Evolutionary conservation across 2,888 invertebrate species (phyloP).

Genomic region (Patella caerulea): DNA sequence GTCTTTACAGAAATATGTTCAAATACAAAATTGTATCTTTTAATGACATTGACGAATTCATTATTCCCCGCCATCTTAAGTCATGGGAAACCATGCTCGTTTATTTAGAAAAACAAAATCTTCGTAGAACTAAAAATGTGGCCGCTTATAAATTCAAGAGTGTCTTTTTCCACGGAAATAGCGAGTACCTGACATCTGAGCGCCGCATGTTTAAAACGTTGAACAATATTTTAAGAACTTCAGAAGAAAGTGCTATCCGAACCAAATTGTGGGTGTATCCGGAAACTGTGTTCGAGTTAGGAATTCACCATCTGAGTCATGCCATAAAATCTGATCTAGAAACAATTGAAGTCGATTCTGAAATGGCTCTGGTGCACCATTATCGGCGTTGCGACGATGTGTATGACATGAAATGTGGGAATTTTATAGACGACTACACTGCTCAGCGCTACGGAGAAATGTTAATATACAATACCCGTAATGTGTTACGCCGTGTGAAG

Average conservation of each 20-base stretch:
- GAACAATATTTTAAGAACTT: conserved; percentile 19
- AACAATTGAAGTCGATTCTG: conserved; percentile 31
- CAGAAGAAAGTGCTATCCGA: conserved; percentile 36
- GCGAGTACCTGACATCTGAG: neutral
- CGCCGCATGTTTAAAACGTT: conserved; percentile 18
- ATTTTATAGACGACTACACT: conserved; percentile 20
- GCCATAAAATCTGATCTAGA: conserved; percentile 55
- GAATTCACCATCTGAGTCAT: conserved; percentile 66
- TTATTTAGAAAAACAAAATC: conserved; percentile 13
- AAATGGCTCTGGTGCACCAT: conserved; percentile 46
- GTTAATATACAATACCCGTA: conserved; percentile 15
- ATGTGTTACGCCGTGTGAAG: conserved; percentile 2
- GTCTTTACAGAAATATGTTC: conserved; percentile 44
- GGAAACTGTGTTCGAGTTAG: conserved; percentile 64
- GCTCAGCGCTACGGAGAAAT: conserved; percentile 13
- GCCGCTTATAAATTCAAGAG: conserved; percentile 13
- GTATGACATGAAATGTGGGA: conserved; percentile 38
- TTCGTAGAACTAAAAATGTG: conserved; percentile 29
- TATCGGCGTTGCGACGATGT: conserved; percentile 42
- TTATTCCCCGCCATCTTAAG: conserved; percentile 33
- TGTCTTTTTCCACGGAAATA: conserved; percentile 5
- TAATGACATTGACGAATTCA: conserved; percentile 45
- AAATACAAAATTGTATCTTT: conserved; percentile 37
- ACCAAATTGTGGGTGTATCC: conserved; percentile 65
- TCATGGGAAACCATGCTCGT: conserved; percentile 21